Evolutionary conservation across 2,888 invertebrate species (phyloP).

Genomic region (Trichacis sp.): DNA sequence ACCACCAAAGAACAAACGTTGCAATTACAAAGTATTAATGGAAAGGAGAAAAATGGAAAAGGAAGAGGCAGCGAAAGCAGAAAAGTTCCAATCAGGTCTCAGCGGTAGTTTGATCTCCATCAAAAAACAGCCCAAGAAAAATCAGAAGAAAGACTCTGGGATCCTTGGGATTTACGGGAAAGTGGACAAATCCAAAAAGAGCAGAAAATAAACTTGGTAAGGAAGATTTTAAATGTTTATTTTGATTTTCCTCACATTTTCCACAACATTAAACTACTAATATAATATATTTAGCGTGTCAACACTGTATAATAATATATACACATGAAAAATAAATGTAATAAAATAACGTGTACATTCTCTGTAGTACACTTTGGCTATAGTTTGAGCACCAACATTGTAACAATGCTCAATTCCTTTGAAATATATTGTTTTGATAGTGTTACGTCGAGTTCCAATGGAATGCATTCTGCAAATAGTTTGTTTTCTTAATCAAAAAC

Average conservation of each 20-base stretch:
- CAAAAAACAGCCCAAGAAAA: slow-evolving; percentile 37
- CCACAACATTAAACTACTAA: neutral
- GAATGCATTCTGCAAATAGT: slow-evolving; percentile 57
- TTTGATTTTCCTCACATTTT: neutral
- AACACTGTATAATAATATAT: neutral
- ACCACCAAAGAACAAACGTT: slow-evolving; percentile 75
- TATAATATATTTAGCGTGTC: neutral
- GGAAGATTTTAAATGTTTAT: neutral
- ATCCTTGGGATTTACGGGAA: slow-evolving; percentile 61
- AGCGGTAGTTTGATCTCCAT: slow-evolving; percentile 43
- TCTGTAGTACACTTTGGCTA: slow-evolving; percentile 22
- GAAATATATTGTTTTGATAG: slow-evolving; percentile 30
- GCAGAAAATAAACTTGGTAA: neutral
- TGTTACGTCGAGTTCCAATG: slow-evolving; percentile 51
- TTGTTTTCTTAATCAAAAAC: slow-evolving; percentile 69
- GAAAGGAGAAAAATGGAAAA: slow-evolving; percentile 70
- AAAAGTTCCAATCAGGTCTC: slow-evolving; percentile 52
- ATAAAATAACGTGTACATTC: slow-evolving; percentile 31
- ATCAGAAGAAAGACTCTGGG: slow-evolving; percentile 38
- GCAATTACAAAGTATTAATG: slow-evolving; percentile 82
- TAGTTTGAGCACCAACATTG: slow-evolving; percentile 35
- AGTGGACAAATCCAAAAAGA: slow-evolving; percentile 16
- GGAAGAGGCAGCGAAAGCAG: slow-evolving; percentile 53
- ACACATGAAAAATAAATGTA: slow-evolving; percentile 37
- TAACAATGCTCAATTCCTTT: slow-evolving; percentile 31